phyloP scores from a whole-genome alignment of 2,797 vertebrate genomes.

The Ptychobarbus kaznakovi region DNA sequence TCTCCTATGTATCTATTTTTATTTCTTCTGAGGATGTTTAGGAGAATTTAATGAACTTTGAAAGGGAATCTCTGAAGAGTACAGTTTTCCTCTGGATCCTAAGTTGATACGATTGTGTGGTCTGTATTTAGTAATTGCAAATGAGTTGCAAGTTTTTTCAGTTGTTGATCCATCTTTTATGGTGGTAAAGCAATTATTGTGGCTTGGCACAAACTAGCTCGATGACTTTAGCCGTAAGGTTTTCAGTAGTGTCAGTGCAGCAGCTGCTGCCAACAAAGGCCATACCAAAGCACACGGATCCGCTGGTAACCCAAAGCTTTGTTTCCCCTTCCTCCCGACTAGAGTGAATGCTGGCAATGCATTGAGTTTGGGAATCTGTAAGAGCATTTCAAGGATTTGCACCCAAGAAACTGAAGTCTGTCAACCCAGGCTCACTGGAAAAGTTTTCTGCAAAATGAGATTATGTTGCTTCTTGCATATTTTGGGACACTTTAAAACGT shows the following conservation, averaged over 20 bases:
- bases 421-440: neutral
- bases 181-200: slow-evolving; percentile 20
- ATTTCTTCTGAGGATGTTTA: neutral
- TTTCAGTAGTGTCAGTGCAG: slow-evolving; percentile 54
- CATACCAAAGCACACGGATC: slow-evolving; percentile 22
- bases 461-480: neutral
- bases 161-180: slow-evolving; percentile 32
- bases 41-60: slow-evolving; percentile 3
- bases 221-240: slow-evolving; percentile 39
- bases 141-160: neutral
- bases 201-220: slow-evolving; percentile 48
- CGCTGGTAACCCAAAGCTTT: slow-evolving; percentile 33
- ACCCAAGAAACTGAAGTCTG: slow-evolving; percentile 16
- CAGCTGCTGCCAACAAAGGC: slow-evolving; percentile 47
- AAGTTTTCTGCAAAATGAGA: neutral
- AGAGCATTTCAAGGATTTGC: slow-evolving; percentile 43
- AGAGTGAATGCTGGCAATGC: slow-evolving; percentile 19
- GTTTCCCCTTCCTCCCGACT: slow-evolving; percentile 44
- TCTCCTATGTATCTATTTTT: slow-evolving; percentile 16
- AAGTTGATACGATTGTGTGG: slow-evolving; percentile 1
- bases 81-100: neutral
- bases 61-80: neutral
- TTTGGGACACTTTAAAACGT: neutral
- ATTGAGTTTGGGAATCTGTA: slow-evolving; percentile 49
- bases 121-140: slow-evolving; percentile 16